Percentiles rank a stretch among this genome's conserved stretches.
Conservation (phyloP, 1,140 invertebrate species). For the Ruditapes philippinarum region DNA sequence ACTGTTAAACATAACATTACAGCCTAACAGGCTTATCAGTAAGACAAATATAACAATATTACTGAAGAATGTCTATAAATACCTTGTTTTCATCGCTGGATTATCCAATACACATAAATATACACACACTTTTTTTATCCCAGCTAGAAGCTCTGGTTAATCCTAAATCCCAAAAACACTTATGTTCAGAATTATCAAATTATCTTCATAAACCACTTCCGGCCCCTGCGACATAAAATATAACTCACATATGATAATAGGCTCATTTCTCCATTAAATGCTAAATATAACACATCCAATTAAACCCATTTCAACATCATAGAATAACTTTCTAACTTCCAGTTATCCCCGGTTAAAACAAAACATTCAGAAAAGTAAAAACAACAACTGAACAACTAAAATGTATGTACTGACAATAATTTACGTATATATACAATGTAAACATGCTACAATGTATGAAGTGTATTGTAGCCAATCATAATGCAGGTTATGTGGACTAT, state of each 20-base stretch:
- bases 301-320: too few relatives aligned
- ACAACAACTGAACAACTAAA: neutral
- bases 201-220: neutral
- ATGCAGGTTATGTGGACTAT: neutral
- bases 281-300: too few relatives aligned
- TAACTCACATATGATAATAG: neutral
- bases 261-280: too few relatives aligned
- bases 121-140: neutral
- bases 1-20: too few relatives aligned
- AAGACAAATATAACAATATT: neutral
- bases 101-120: neutral
- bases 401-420: neutral
- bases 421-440: neutral
- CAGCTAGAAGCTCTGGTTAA: too few relatives aligned
- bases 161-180: neutral
- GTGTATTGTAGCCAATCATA: constrained; percentile 9
- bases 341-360: too few relatives aligned
- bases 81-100: constrained; percentile 10
- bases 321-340: too few relatives aligned
- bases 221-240: neutral
- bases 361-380: too few relatives aligned
- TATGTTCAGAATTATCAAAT: constrained; percentile 6
- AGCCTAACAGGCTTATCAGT: constrained; percentile 7
- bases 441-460: neutral
- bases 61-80: neutral